Conservation (phyloP, 2,797 vertebrate genomes). For the Acanthurus tractus region DNA sequence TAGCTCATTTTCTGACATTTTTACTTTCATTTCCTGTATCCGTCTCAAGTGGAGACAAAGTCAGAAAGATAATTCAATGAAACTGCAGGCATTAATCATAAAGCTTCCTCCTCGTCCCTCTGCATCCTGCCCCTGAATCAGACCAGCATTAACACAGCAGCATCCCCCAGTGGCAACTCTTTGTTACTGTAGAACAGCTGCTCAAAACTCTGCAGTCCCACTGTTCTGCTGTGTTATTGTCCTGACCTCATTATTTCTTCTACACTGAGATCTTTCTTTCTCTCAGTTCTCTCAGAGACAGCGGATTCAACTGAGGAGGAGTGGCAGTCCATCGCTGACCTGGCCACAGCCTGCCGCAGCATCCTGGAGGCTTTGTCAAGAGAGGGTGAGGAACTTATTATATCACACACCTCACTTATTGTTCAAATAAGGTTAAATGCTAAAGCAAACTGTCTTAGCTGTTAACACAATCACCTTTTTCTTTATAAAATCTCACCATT, state of each 20-base stretch:
- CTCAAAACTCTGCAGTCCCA: conserved; percentile 12
- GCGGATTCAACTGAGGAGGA: conserved; percentile 91
- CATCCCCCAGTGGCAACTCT: conserved; percentile 71
- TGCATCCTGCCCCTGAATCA: neutral
- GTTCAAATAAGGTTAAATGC: neutral
- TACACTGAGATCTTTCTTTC: conserved; percentile 11
- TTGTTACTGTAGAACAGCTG: conserved; percentile 43
- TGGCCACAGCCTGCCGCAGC: conserved; percentile 91
- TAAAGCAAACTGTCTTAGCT: neutral
- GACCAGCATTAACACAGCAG: conserved; percentile 50
- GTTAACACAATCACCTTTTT: neutral
- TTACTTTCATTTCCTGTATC: neutral
- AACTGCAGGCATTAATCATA: neutral
- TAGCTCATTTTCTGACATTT: neutral
- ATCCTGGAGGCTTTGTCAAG: conserved; percentile 91
- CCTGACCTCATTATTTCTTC: neutral
- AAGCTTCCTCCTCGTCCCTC: conserved; percentile 20
- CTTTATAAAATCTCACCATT: neutral
- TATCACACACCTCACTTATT: neutral
- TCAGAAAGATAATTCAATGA: conserved; percentile 11
- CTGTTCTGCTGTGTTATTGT: conserved; percentile 9
- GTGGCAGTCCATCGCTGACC: conserved; percentile 93
- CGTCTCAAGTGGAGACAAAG: neutral
- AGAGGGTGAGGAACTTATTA: conserved; percentile 85
- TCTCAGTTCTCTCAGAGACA: conserved; percentile 89